Percentiles rank a stretch among this genome's conserved stretches.
These are phyloP conservation scores for Bryconaethiops microstoma DNA, from an alignment of 2,797 vertebrate genomes.

Conservation along the genomic window DNA sequence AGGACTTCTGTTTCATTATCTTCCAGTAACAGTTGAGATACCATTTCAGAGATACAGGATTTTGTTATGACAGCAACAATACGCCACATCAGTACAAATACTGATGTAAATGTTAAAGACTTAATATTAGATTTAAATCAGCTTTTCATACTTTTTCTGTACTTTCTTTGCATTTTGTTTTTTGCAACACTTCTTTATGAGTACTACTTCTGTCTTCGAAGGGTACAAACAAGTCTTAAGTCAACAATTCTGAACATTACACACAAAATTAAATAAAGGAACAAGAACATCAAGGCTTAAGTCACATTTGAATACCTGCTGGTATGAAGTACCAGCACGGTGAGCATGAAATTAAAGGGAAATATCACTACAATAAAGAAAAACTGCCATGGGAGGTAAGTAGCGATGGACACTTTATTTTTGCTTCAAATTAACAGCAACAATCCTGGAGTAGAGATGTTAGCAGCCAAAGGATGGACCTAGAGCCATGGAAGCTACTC, in stretches of 20 bases:
- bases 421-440: conserved; percentile 56
- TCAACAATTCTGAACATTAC: background rate
- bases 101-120: background rate
- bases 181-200: background rate
- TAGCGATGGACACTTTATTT: conserved; percentile 65
- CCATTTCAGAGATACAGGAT: too few species aligned
- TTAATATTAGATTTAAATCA: too few species aligned
- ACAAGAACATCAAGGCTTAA: background rate
- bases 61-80: background rate
- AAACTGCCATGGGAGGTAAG: conserved; percentile 12
- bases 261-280: conserved; percentile 9
- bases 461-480: conserved; percentile 44
- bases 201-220: background rate
- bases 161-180: background rate
- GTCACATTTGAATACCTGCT: background rate
- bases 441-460: conserved; percentile 50
- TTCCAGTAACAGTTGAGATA: too few species aligned
- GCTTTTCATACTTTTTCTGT: background rate
- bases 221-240: conserved; percentile 5
- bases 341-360: background rate
- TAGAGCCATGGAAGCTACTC: conserved; percentile 46
- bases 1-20: background rate
- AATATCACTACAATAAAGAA: background rate
- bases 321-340: background rate
- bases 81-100: background rate